Conservation (phyloP, 37 sponge, comb jelly and placozoan species). For the Hormiphora californensis region DNA sequence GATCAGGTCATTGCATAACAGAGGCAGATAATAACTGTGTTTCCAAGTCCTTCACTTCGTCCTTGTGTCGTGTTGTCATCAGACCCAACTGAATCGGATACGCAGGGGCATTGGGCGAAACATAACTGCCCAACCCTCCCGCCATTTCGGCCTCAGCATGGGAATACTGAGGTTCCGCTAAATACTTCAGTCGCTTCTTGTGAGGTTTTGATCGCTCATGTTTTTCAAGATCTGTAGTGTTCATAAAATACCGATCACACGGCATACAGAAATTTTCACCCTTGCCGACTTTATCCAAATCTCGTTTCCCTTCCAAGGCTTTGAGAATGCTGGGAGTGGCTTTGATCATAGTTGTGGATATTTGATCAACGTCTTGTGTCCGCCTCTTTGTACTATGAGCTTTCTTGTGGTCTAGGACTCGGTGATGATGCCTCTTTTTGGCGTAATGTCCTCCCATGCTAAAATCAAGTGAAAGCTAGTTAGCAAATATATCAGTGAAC, state of each 20-base stretch:
- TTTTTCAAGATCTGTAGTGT: background rate
- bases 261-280: constrained; percentile 52
- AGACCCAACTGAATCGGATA: constrained; percentile 39
- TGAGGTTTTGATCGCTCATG: constrained; percentile 42
- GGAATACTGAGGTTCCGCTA: constrained; percentile 43
- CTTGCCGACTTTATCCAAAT: constrained; percentile 43
- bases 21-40: background rate
- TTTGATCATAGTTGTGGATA: constrained; percentile 10
- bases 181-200: constrained; percentile 35
- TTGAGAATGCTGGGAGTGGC: constrained; percentile 15
- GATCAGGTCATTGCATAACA: constrained; percentile 13
- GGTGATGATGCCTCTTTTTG: constrained; percentile 49
- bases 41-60: background rate
- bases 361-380: constrained; percentile 38
- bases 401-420: constrained; percentile 40
- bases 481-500: too few species aligned
- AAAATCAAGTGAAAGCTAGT: too few species aligned
- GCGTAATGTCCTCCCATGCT: constrained; percentile 37
- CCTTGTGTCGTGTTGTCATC: constrained; percentile 39
- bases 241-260: constrained; percentile 48
- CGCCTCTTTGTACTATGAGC: background rate
- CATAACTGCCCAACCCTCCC: constrained; percentile 15
- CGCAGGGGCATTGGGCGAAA: background rate
- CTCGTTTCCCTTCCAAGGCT: background rate
- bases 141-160: constrained; percentile 13